phyloP scores from a whole-genome alignment of 2,888 invertebrate genomes.

The Ennomos fuscantarius region DNA sequence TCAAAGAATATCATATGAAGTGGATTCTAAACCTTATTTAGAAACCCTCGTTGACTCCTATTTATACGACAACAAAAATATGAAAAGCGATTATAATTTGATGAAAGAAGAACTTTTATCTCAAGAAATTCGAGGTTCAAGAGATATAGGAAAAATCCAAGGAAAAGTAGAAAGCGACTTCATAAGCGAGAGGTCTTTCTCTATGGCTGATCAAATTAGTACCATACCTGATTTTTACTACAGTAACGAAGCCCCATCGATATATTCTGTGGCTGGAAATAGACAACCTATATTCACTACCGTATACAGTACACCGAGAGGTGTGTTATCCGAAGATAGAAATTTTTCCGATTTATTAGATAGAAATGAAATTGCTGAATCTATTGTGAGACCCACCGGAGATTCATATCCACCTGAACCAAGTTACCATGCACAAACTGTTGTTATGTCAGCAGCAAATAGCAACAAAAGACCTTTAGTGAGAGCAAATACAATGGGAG shows the following conservation, averaged over 20 bases:
- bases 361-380: slow-evolving; percentile 81
- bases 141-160: slow-evolving; percentile 66
- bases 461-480: slow-evolving; percentile 78
- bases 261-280: slow-evolving; percentile 91
- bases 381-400: slow-evolving; percentile 59
- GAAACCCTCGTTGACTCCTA: slow-evolving; percentile 86
- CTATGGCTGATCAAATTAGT: slow-evolving; percentile 58
- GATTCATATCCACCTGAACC: slow-evolving; percentile 84
- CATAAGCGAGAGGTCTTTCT: slow-evolving; percentile 60
- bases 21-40: slow-evolving; percentile 76
- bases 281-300: slow-evolving; percentile 89
- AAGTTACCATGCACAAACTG: slow-evolving; percentile 84
- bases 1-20: slow-evolving; percentile 71
- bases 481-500: slow-evolving; percentile 84
- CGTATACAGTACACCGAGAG: slow-evolving; percentile 89
- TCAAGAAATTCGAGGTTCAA: slow-evolving; percentile 61
- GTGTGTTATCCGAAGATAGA: slow-evolving; percentile 86
- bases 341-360: slow-evolving; percentile 89
- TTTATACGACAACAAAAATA: slow-evolving; percentile 60
- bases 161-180: slow-evolving; percentile 62
- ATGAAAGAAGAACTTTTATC: slow-evolving; percentile 57
- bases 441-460: slow-evolving; percentile 74
- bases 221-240: slow-evolving; percentile 77
- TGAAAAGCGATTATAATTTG: slow-evolving; percentile 67
- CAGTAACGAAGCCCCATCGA: slow-evolving; percentile 86